phyloP scores from a whole-genome alignment of 2,797 vertebrate genomes.

The Gadopsis marmoratus region DNA sequence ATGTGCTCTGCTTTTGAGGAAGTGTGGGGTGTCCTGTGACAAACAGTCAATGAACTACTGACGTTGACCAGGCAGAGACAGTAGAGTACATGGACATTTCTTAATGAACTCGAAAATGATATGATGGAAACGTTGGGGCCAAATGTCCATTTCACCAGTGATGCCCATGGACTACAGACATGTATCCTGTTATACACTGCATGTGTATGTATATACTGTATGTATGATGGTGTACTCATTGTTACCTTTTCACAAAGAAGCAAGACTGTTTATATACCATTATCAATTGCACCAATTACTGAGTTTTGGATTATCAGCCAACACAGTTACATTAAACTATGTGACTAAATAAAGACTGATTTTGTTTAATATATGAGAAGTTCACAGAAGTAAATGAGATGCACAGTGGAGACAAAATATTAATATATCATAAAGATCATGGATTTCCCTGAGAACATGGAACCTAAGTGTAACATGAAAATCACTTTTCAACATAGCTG shows the following conservation, averaged over 20 bases:
- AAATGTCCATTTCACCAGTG: constrained; percentile 16
- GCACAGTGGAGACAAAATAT: not conserved
- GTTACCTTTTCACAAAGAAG: constrained; percentile 22
- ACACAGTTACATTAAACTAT: constrained; percentile 58
- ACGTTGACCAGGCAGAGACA: not conserved
- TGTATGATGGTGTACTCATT: constrained; percentile 4
- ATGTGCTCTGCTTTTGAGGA: constrained; percentile 97
- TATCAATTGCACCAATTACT: constrained; percentile 3
- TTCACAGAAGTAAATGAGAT: not conserved
- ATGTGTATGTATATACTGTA: constrained; percentile 18
- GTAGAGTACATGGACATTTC: constrained; percentile 37
- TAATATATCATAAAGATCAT: not conserved
- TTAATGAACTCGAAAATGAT: constrained; percentile 39
- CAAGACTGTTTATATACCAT: constrained; percentile 23
- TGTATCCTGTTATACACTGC: constrained; percentile 23
- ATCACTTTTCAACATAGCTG: not conserved
- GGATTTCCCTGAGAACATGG: not conserved
- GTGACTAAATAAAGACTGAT: constrained; percentile 15
- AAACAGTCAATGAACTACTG: constrained; percentile 24
- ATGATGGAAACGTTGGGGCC: not conserved
- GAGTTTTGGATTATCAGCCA: constrained; percentile 27
- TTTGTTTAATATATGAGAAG: constrained; percentile 23
- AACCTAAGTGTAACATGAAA: not conserved
- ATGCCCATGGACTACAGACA: constrained; percentile 26
- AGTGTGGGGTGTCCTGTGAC: constrained; percentile 92